phyloP scores from a whole-genome alignment of 2,888 invertebrate genomes.

The Dermolepida albohirtum region DNA sequence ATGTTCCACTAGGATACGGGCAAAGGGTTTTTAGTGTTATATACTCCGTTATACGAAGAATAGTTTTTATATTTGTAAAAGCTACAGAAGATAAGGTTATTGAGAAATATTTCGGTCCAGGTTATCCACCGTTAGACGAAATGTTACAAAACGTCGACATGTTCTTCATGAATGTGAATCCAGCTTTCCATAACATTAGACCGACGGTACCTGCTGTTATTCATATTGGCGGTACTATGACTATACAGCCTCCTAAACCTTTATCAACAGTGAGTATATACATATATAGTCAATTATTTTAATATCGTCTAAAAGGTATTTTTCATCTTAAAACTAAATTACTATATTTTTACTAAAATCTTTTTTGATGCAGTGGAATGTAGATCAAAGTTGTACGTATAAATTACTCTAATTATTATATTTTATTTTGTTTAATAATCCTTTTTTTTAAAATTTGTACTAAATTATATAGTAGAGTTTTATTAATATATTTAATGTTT shows the following conservation, averaged over 20 bases:
- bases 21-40: conserved; percentile 56
- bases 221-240: conserved; percentile 54
- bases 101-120: conserved; percentile 57
- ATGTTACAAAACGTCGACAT: conserved; percentile 58
- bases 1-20: conserved; percentile 64
- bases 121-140: conserved; percentile 57
- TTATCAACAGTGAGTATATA: conserved; percentile 55
- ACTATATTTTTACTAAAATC: too few relatives aligned
- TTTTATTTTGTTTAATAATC: too few relatives aligned
- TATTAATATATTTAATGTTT: too few relatives aligned
- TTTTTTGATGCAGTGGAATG: too few relatives aligned
- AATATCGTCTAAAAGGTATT: too few relatives aligned
- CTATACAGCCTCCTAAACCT: conserved; percentile 53
- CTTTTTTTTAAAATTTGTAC: too few relatives aligned
- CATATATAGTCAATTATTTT: background rate
- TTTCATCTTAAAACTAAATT: too few relatives aligned
- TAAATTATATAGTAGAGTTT: too few relatives aligned
- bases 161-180: conserved; percentile 58
- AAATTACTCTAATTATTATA: too few relatives aligned
- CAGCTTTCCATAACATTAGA: conserved; percentile 55
- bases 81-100: conserved; percentile 55
- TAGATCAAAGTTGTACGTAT: too few relatives aligned
- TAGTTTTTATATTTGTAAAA: conserved; percentile 52
- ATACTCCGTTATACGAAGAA: conserved; percentile 53
- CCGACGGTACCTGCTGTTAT: conserved; percentile 58